Base-by-base conservation (phyloP, 2,797 vertebrate species). In the Schizopygopsis pylzovi region DNA sequence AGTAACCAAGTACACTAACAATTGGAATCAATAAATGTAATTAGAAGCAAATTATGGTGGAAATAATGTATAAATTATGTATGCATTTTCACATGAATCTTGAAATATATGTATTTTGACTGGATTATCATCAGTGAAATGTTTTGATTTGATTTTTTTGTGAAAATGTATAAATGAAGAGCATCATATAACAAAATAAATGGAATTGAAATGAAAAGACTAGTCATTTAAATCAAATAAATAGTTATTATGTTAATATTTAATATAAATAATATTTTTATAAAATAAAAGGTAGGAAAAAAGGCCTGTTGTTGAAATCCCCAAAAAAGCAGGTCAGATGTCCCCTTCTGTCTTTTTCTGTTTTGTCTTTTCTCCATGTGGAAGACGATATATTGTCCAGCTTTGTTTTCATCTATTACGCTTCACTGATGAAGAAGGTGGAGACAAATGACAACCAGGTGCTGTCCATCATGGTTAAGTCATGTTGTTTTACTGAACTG, bases 391-490 rank as follows among this genome's bases (percentile, higher is more conserved):
- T 67, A 86, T 54, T 85, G 68, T 82, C 43, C 73, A 65, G 83
- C 18, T 82, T 70, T 39, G 43, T 85, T 85, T 49, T 76, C 65
- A 54, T 86, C 61, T 63, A 71, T 45, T 84, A 88, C 59, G 85
- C 83, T 89, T 87, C 84, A 83, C 83, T 80, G 81, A 88, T 82
- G 81, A 72, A 43, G 67, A 85, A 79, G 63, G 33, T 68, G 78
- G 56, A 85, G 83, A 87, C 73, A 88, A 88, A 89, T 89, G 88
- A 87, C 86, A 89, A 89, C 82, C 89, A 90, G 87, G 85, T 90
- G 88, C 81, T 39, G 73, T 85, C 88, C 86, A 87, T 89, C 87
- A 83, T 81, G 83, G 85, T 79, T 85, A 85, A 83, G 84, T 86
- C 73, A 78, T 89, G 85, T 89, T 89, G 88, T 89, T 90, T 90